phyloP scores from a whole-genome alignment of 2,888 invertebrate genomes.

The Apodemia duryi region DNA sequence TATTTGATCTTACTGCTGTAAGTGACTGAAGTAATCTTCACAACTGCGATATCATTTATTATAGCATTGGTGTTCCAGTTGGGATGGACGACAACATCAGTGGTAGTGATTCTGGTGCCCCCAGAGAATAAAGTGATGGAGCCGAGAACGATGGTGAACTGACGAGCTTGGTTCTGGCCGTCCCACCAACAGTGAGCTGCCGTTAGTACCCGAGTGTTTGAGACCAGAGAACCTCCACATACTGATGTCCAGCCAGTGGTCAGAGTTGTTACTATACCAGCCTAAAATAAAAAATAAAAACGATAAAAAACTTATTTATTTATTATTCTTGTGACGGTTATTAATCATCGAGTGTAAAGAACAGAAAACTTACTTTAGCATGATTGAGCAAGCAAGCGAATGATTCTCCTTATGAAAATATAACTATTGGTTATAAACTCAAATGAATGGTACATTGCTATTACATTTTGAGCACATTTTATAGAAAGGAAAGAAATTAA shows the following conservation, averaged over 20 bases:
- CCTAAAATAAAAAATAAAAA: constrained; percentile 38
- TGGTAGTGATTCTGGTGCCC: constrained; percentile 52
- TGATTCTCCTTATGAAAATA: too few species aligned
- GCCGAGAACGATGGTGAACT: constrained; percentile 59
- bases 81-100: constrained; percentile 46
- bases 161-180: constrained; percentile 48
- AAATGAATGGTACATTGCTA: too few species aligned
- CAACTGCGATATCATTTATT: constrained; percentile 56
- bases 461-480: too few species aligned
- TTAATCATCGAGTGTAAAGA: too few species aligned
- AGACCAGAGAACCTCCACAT: constrained; percentile 61
- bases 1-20: too few species aligned
- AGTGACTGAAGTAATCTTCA: constrained; percentile 42
- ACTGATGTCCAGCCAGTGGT: constrained; percentile 53
- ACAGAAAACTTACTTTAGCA: neutral
- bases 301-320: too few species aligned
- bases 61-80: constrained; percentile 48
- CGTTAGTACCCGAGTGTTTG: constrained; percentile 52
- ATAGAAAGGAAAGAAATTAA: too few species aligned
- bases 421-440: too few species aligned
- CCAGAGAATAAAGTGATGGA: constrained; percentile 59
- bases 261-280: constrained; percentile 51
- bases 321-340: too few species aligned
- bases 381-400: too few species aligned
- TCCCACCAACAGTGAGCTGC: constrained; percentile 72